Evolutionary conservation across 2,888 invertebrate genomes (phyloP), one percentile per base, ranked within the genome.

Genomic region (Yponomeuta sedellus): DNA sequence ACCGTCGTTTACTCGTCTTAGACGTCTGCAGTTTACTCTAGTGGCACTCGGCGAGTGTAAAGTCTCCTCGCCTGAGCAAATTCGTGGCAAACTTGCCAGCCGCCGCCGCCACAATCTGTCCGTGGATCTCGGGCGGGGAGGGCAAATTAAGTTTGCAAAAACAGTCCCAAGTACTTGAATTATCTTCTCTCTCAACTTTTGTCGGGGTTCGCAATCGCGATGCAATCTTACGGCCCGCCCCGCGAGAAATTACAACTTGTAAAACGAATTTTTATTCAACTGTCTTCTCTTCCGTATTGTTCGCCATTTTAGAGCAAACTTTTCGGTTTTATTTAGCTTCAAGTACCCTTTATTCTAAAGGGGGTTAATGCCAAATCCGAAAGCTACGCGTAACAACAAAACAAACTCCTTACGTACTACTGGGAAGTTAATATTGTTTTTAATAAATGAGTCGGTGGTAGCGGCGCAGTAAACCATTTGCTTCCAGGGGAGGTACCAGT

Each of bases 101-200:
- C 59, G 20, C 20, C 34, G 19, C 62, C 16, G 10, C 19, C 62
- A 34, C 62, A 62, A 61, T 61, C 61, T 61, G 61, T 61, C 28
- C 61, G 28, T 28, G 34, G 28, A 58, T 58, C 59, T 59, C 22
- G 25, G 10, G 59, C 25, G n/a, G 16, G 62, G 62, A 22, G 25
- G 61, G 34, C 25, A 58, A 66, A 66, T 66, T 57, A 58, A 66
- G 39, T 63, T 66, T 44, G 64, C 65, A 66, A 68, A 66, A 68
- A 65, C 58, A 40, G 61, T 65, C 66, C 28, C 39, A 62, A 28
- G 34, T 62, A 39, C 62, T 62, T 39, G 19, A 62, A 62, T 62
- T 62, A 62, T 16, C 40, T 62, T 34, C 22, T 20, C 22, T 10
- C 59, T 12, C 19, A 62, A 62, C 62, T 62, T 62, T 19, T 34